These are phyloP conservation scores for Drosophila lacteicornis DNA, from an alignment of 1,140 invertebrate species.

Conservation along the genomic window DNA sequence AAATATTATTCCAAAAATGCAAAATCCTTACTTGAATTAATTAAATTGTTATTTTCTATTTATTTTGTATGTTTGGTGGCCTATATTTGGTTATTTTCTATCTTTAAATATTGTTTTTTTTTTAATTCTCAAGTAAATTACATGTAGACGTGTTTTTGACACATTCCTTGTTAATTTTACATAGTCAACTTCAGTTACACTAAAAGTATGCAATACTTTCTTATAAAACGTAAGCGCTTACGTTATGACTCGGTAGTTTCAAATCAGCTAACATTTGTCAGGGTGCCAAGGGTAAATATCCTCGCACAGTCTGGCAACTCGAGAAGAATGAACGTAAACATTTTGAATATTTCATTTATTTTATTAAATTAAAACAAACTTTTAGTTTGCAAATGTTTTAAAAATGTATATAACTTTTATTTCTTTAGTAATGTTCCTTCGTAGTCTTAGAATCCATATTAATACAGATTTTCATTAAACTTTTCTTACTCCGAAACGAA, in stretches of 20 bases:
- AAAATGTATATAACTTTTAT: too few species aligned
- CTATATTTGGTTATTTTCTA: not conserved
- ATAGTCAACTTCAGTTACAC: not conserved
- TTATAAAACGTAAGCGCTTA: not conserved
- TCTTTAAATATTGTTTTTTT: not conserved
- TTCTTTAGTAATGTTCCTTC: too few species aligned
- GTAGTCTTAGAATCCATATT: too few species aligned
- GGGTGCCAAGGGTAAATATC: not conserved
- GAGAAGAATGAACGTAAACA: not conserved
- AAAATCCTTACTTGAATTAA: too few species aligned
- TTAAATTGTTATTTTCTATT: not conserved
- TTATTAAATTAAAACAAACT: too few species aligned
- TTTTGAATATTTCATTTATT: not conserved
- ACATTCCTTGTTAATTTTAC: not conserved
- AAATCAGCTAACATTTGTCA: not conserved
- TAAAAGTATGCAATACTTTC: conserved; percentile 10
- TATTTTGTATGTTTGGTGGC: too few species aligned
- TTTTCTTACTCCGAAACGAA: not conserved
- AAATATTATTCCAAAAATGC: too few species aligned
- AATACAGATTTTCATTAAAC: too few species aligned
- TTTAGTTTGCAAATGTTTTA: too few species aligned
- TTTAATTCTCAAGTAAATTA: not conserved
- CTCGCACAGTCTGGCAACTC: not conserved
- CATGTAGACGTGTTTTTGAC: not conserved
- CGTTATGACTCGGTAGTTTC: not conserved